Percentiles rank a stretch among this genome's conserved stretches.
Evolutionary conservation across 2,888 invertebrate species (phyloP).

Genomic region (Drosophila siamana): DNA sequence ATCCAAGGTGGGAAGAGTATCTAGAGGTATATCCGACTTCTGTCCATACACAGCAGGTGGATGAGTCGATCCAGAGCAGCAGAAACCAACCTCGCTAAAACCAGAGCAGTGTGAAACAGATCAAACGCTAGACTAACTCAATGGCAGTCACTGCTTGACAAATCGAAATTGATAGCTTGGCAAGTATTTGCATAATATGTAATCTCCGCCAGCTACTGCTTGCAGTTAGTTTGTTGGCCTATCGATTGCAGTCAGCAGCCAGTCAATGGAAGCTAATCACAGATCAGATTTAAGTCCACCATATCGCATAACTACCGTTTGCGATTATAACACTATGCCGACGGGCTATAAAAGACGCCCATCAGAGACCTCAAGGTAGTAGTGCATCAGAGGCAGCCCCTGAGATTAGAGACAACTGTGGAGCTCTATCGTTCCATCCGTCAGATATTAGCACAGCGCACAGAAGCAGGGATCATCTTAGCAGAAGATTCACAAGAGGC

Average conservation of each 20-base stretch:
- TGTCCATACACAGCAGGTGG: not conserved
- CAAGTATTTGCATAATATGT: constrained; percentile 66
- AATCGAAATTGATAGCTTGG: constrained; percentile 55
- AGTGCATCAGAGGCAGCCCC: constrained; percentile 41
- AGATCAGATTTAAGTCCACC: constrained; percentile 60
- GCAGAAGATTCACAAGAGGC: not conserved
- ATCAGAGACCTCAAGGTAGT: constrained; percentile 10
- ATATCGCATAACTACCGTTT: constrained; percentile 44
- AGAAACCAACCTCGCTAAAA: constrained; percentile 44
- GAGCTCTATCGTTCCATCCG: constrained; percentile 48
- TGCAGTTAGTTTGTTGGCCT: constrained; percentile 36
- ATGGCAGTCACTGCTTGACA: constrained; percentile 29
- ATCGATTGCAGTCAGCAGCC: constrained; percentile 60
- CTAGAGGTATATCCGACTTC: not conserved
- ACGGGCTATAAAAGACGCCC: constrained; percentile 47
- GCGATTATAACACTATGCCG: constrained; percentile 24
- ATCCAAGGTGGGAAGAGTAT: not conserved
- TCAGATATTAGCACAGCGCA: constrained; percentile 10
- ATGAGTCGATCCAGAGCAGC: constrained; percentile 5
- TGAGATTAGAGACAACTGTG: constrained; percentile 33
- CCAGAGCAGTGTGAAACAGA: constrained; percentile 66
- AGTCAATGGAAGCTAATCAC: constrained; percentile 42
- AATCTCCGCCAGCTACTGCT: constrained; percentile 40
- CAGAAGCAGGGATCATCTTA: not conserved
- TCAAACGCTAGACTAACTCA: constrained; percentile 59